phyloP scores from a whole-genome alignment of 2,888 invertebrate species.

The Lobophora halterata region DNA sequence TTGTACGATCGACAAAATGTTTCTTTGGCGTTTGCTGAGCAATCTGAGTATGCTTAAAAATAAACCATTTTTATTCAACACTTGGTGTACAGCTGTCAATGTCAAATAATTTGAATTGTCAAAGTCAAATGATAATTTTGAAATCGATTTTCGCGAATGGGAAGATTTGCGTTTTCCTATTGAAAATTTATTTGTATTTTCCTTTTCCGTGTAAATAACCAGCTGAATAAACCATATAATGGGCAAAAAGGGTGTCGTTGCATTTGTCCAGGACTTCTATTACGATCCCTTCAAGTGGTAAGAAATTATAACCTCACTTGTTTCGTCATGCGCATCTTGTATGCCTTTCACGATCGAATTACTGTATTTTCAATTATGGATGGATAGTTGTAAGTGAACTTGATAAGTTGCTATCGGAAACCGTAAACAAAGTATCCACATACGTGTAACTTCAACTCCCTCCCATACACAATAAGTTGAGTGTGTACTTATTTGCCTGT shows the following conservation, averaged over 20 bases:
- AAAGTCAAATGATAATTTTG: neutral
- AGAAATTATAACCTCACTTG: slow-evolving; percentile 60
- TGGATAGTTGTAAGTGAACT: slow-evolving; percentile 1
- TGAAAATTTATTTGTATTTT: slow-evolving; percentile 30
- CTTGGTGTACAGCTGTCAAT: neutral
- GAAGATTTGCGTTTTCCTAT: slow-evolving; percentile 32
- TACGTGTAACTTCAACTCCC: neutral
- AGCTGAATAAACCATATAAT: slow-evolving; percentile 62
- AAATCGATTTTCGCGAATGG: slow-evolving; percentile 19
- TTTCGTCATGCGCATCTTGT: slow-evolving; percentile 14
- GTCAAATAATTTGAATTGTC: neutral
- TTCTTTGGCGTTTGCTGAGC: neutral
- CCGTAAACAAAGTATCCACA: slow-evolving; percentile 2
- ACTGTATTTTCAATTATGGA: slow-evolving; percentile 5
- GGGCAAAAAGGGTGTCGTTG: slow-evolving; percentile 80
- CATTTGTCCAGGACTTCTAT: slow-evolving; percentile 84
- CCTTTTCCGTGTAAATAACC: slow-evolving; percentile 25
- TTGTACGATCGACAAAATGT: neutral
- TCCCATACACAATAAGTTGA: neutral
- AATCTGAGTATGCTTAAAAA: too few relatives aligned
- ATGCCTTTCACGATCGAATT: slow-evolving; percentile 6
- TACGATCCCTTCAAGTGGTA: slow-evolving; percentile 90
- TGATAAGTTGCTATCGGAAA: neutral
- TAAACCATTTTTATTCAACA: too few relatives aligned
- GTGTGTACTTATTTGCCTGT: too few relatives aligned